A percentile compares a stretch with the other conserved stretches of the same genome.
Evolutionary conservation across 2,113 vertebrate genomes (phyloP).

Genomic region (Anser brachyrhynchus): DNA sequence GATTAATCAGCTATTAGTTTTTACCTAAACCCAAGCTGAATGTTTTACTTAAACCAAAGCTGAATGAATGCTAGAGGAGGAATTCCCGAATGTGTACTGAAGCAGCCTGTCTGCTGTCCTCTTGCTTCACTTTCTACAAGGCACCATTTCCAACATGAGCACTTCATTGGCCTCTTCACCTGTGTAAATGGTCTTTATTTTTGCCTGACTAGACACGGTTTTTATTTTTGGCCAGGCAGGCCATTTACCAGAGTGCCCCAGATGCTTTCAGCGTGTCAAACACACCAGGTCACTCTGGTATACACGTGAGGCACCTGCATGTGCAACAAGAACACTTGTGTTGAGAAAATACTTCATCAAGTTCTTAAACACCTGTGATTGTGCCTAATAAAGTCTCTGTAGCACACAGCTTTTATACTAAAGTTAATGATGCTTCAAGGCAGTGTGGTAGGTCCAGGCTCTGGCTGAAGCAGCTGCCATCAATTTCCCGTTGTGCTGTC

Average conservation of each 20-base stretch:
- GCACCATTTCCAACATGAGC: fast-evolving
- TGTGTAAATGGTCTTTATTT: neutral
- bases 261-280: neutral
- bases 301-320: fast-evolving
- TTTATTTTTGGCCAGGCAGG: neutral
- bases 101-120: neutral
- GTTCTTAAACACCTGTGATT: conserved; percentile 40
- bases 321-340: neutral
- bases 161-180: neutral
- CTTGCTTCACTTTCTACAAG: neutral
- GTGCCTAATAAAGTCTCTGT: conserved; percentile 30
- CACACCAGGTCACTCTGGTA: neutral
- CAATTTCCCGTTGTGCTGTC: conserved; percentile 29
- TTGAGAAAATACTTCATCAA: conserved; percentile 2
- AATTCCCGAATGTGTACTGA: neutral
- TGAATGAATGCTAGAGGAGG: neutral
- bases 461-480: conserved; percentile 39
- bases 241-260: neutral
- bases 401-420: conserved; percentile 26
- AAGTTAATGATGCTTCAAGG: conserved; percentile 63
- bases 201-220: neutral
- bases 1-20: neutral
- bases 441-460: neutral
- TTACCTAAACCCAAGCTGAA: neutral
- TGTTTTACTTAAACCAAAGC: neutral